Conservation (phyloP, 2,888 invertebrate species). For the Podotricha telesiphe region DNA sequence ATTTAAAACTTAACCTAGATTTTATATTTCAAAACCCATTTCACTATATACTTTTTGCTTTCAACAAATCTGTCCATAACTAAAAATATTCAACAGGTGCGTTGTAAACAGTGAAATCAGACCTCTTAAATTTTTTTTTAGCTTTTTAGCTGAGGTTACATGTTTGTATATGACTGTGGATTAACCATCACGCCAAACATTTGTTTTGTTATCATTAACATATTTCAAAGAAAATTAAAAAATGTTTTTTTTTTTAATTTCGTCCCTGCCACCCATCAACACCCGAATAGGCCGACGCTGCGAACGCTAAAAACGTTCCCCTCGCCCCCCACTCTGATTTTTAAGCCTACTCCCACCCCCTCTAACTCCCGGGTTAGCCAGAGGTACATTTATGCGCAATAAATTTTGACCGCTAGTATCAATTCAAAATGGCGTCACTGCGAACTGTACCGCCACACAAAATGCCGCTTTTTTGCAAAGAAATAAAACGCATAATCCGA, state of each 20-base stretch:
- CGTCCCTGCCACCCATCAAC: constrained; percentile 74
- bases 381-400: constrained; percentile 84
- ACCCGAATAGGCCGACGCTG: constrained; percentile 82
- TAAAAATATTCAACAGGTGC: not conserved
- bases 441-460: constrained; percentile 48
- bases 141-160: not conserved
- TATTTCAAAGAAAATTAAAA: not conserved
- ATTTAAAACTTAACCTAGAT: too few relatives aligned
- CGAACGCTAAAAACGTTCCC: constrained; percentile 82
- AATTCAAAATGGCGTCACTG: constrained; percentile 69
- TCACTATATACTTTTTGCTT: not conserved
- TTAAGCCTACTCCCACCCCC: constrained; percentile 81
- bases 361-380: constrained; percentile 82
- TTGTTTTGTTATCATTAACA: constrained; percentile 10
- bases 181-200: not conserved
- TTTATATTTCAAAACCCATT: too few relatives aligned
- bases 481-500: constrained; percentile 47
- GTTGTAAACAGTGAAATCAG: not conserved
- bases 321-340: constrained; percentile 78
- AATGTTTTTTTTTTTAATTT: constrained; percentile 42
- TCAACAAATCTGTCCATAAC: not conserved
- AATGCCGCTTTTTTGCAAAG: constrained; percentile 50
- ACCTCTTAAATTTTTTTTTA: not conserved
- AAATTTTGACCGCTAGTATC: constrained; percentile 79
- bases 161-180: not conserved